These are phyloP conservation scores for Oncorhynchus nerka DNA, from an alignment of 2,113 vertebrate genomes.

Conservation along the genomic window DNA sequence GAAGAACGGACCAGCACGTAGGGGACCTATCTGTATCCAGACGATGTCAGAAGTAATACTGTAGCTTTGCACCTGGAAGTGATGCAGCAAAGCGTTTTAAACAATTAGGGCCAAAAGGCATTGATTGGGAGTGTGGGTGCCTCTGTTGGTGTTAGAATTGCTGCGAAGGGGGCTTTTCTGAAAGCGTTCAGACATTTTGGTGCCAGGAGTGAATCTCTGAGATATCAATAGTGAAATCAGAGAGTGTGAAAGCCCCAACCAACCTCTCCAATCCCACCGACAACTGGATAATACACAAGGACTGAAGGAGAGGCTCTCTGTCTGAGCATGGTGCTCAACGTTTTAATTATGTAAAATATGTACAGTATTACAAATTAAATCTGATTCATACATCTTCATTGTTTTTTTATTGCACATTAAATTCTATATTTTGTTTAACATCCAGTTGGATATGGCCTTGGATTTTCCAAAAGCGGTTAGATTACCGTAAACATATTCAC, in stretches of 20 bases:
- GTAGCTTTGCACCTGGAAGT: slow-evolving; percentile 45
- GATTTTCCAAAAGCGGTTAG: background rate
- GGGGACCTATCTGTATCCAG: slow-evolving; percentile 21
- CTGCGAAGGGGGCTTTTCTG: slow-evolving; percentile 72
- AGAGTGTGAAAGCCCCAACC: slow-evolving; percentile 36
- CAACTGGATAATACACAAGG: background rate
- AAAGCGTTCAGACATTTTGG: slow-evolving; percentile 79
- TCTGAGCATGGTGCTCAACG: too few relatives aligned
- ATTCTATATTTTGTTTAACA: background rate
- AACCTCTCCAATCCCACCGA: background rate
- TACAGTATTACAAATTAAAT: too few relatives aligned
- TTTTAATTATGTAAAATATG: too few relatives aligned
- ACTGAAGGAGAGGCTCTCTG: background rate
- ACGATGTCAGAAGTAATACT: slow-evolving; percentile 37
- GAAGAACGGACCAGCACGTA: background rate
- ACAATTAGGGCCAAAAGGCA: slow-evolving; percentile 75
- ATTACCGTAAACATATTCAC: slow-evolving; percentile 8
- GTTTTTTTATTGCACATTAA: background rate
- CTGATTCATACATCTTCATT: background rate
- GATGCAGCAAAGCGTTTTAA: slow-evolving; percentile 69
- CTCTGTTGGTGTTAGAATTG: slow-evolving; percentile 71
- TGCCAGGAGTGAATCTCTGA: slow-evolving; percentile 77
- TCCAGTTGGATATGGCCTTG: too few relatives aligned
- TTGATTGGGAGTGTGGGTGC: slow-evolving; percentile 74
- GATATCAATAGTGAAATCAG: slow-evolving; percentile 72